Conservation (phyloP, 2,888 invertebrate genomes). For the Alloscopus bannaensis region DNA sequence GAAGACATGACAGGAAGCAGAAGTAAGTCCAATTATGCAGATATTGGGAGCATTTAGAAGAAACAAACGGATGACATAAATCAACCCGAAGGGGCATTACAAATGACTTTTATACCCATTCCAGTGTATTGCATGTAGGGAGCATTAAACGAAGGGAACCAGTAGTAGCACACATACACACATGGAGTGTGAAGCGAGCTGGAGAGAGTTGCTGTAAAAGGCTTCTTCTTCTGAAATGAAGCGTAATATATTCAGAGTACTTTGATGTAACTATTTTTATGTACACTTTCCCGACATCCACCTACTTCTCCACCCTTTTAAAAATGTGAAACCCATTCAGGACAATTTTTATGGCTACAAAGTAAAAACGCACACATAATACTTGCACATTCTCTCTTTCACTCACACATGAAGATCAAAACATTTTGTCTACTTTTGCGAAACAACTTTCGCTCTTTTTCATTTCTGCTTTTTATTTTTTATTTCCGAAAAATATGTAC, state of each 20-base stretch:
- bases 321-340: background rate
- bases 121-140: slow-evolving; percentile 31
- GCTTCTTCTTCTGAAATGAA: slow-evolving; percentile 20
- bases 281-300: too few species aligned
- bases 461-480: too few species aligned
- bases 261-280: slow-evolving; percentile 24
- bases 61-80: slow-evolving; percentile 68
- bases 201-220: slow-evolving; percentile 2
- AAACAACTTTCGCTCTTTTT: too few species aligned
- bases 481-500: too few species aligned
- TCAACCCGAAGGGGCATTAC: slow-evolving; percentile 56
- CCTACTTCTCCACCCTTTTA: background rate
- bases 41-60: slow-evolving; percentile 67
- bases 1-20: slow-evolving; percentile 54
- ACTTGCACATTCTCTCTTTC: background rate
- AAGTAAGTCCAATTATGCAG: slow-evolving; percentile 66
- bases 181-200: too few species aligned
- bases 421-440: too few species aligned
- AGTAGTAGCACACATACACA: background rate
- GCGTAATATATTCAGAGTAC: slow-evolving; percentile 23
- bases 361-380: background rate
- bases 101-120: slow-evolving; percentile 49
- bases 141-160: slow-evolving; percentile 1
- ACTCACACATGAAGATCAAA: slow-evolving; percentile 3
- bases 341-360: slow-evolving; percentile 13